A percentile compares a stretch with the other conserved stretches of the same genome.
Evolutionary conservation across 2,797 vertebrate genomes (phyloP).

Genomic region (Tenualosa ilisha): DNA sequence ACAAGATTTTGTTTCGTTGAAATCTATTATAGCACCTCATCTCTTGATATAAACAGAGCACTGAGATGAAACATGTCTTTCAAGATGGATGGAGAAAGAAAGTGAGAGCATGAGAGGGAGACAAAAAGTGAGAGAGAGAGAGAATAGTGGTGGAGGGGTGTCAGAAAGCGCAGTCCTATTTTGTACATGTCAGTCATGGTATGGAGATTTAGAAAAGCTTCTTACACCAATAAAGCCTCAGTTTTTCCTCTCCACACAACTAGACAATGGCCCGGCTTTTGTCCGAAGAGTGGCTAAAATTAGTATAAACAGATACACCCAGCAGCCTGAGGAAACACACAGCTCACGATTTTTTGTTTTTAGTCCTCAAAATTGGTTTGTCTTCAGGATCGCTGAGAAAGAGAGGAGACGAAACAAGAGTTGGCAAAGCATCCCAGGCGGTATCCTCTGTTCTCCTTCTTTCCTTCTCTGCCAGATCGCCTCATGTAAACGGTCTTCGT

Average conservation of each 20-base stretch:
- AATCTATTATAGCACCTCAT: slow-evolving; percentile 53
- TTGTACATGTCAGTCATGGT: slow-evolving; percentile 59
- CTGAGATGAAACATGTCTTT: slow-evolving; percentile 34
- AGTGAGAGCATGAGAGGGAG: slow-evolving; percentile 24
- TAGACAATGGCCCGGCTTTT: slow-evolving; percentile 46
- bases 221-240: slow-evolving; percentile 51
- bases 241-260: slow-evolving; percentile 31
- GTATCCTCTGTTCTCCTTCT: background rate
- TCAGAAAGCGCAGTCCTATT: slow-evolving; percentile 51
- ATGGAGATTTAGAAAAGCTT: slow-evolving; percentile 65
- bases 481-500: slow-evolving; percentile 35
- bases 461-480: slow-evolving; percentile 21
- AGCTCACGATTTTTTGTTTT: slow-evolving; percentile 6
- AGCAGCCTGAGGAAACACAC: background rate
- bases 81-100: background rate
- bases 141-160: slow-evolving; percentile 37
- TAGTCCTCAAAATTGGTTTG: background rate
- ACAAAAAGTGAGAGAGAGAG: slow-evolving; percentile 8
- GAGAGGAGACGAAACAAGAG: background rate
- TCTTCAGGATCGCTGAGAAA: background rate
- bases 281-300: slow-evolving; percentile 15
- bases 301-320: background rate
- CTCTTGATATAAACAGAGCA: slow-evolving; percentile 18
- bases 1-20: slow-evolving; percentile 58
- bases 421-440: background rate